These are phyloP conservation scores for Lycodopsis pacificus DNA, from an alignment of 2,797 vertebrate species.

Conservation along the genomic window DNA sequence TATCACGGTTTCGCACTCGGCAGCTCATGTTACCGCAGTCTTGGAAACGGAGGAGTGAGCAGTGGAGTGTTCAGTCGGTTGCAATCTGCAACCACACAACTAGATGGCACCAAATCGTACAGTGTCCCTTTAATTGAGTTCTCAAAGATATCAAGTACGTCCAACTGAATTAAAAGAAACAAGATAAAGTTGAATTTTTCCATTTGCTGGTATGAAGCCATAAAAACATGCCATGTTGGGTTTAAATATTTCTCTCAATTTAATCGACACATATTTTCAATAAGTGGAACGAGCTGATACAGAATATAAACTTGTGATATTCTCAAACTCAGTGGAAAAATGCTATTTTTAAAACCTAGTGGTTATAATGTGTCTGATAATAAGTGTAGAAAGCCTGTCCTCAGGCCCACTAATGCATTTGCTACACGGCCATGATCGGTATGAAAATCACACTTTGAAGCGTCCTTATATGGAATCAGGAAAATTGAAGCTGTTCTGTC, in stretches of 20 bases:
- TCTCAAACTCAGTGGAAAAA: neutral
- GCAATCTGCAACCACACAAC: neutral
- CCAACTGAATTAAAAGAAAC: neutral
- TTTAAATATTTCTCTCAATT: neutral
- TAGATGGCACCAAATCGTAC: neutral
- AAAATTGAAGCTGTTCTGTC: conserved; percentile 20
- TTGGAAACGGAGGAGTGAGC: neutral
- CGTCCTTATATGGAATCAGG: conserved; percentile 18
- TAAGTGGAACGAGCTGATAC: neutral
- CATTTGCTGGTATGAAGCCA: neutral
- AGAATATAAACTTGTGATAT: neutral
- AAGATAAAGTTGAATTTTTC: neutral
- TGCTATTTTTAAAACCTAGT: neutral
- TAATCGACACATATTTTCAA: neutral
- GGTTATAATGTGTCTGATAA: neutral
- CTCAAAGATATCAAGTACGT: neutral
- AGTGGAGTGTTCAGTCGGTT: neutral
- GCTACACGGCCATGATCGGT: neutral
- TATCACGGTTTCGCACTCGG: neutral
- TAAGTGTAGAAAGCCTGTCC: neutral
- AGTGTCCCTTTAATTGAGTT: neutral
- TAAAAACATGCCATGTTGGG: neutral
- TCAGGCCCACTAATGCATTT: neutral
- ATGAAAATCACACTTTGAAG: conserved; percentile 10
- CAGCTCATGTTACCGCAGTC: neutral